Evolutionary conservation across 2,797 vertebrate species (phyloP), one percentile per base, ranked within the genome.

Genomic region (Lindbergichthys nudifrons): DNA sequence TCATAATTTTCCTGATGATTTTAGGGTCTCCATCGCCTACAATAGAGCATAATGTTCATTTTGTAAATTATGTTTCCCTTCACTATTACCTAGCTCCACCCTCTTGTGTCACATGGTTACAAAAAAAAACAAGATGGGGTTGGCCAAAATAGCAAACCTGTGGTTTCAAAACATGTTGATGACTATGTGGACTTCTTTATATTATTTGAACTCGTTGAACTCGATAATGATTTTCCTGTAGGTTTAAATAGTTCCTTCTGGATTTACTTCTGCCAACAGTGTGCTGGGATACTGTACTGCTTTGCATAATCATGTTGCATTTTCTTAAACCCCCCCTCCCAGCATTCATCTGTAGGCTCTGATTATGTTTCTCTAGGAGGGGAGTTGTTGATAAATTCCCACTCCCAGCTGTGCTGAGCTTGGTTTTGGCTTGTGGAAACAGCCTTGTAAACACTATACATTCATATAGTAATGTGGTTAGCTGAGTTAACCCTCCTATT

Each of bases 321-420:
- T 65, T 36, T 52, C 15, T 39, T 18, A n/a, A 60, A 4, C 14
- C 8, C 32, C 32, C 1, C 32, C 8, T 9, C 21, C 16, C 14
- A 41, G 36, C 60, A 58, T 65, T 32, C 54, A 65, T 6, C 39
- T 64, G 26, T 19, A 42, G 53, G 71, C 30, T 48, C 26, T 58
- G 65, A 68, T 36, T 43, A 23, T 50, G 23, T 30, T 62, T 56
- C 52, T 42, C 26, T 11, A 1, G 21, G 57, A 30, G 56, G 56
- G 10, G 7, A 7, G 14, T 60, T 26, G 32, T 59, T 65, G 32
- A 50, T 36, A 7, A 36, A 36, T 36, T 32, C 61, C 53, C 12
- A 7, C 32, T 39, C 7, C 56, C 54, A 19, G 36, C 56, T 50
- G 30, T 36, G 42, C 18, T 46, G 51, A 56, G 52, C 65, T 19